phyloP scores from a whole-genome alignment of 2,797 vertebrate species.

The Orestias chungarensis region DNA sequence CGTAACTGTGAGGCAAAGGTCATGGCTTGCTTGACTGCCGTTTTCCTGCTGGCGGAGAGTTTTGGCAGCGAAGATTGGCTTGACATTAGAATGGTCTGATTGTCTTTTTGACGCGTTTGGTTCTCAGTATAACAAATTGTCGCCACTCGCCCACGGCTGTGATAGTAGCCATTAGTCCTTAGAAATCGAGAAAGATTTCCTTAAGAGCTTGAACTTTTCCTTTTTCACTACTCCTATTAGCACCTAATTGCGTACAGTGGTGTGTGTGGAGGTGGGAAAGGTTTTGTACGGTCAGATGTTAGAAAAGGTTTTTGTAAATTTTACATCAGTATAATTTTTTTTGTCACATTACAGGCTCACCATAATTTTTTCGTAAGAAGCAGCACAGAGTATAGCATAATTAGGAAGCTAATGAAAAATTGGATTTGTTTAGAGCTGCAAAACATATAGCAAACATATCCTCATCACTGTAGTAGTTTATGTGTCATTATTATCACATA shows the following conservation, averaged over 20 bases:
- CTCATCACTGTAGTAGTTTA: background rate
- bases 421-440: background rate
- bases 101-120: conserved; percentile 50
- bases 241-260: conserved; percentile 50
- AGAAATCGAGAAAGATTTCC: conserved; percentile 52
- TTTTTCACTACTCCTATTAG: conserved; percentile 34
- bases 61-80: conserved; percentile 48
- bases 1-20: conserved; percentile 46
- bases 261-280: conserved; percentile 24
- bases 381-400: background rate
- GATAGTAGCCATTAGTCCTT: conserved; percentile 41
- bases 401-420: background rate
- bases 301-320: background rate
- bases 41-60: conserved; percentile 48
- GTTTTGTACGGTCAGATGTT: conserved; percentile 4
- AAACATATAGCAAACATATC: background rate
- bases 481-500: background rate
- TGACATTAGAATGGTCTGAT: conserved; percentile 35
- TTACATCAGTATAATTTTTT: background rate
- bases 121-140: conserved; percentile 58
- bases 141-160: conserved; percentile 24
- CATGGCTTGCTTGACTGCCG: conserved; percentile 40
- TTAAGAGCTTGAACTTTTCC: conserved; percentile 43
- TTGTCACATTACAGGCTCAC: background rate
- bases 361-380: background rate